These are phyloP conservation scores for Strigamia maritima DNA, from an alignment of 2,888 invertebrate species.

Conservation along the genomic window DNA sequence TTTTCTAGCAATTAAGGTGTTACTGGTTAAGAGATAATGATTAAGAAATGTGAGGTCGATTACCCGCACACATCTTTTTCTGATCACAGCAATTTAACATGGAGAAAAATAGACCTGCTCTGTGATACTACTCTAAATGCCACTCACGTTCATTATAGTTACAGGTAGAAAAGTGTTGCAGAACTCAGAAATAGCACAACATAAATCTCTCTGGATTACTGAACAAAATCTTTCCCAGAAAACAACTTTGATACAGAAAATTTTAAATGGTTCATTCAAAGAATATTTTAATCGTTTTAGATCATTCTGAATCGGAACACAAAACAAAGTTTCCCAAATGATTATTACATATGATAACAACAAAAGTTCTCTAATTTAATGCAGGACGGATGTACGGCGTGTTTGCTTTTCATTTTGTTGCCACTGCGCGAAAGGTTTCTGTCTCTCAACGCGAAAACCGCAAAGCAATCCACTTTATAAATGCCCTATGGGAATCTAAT, in stretches of 20 bases:
- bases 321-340: no score
- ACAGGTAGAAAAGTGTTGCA: not conserved
- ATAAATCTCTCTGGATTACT: not conserved
- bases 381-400: not conserved
- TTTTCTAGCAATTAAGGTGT: not conserved
- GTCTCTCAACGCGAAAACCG: not conserved
- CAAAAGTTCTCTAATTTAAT: not conserved
- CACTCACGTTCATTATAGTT: not conserved
- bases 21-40: not conserved
- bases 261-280: not conserved
- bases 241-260: not conserved
- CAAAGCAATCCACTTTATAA: slow-evolving; percentile 22
- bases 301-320: no score
- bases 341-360: not conserved
- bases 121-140: slow-evolving; percentile 9
- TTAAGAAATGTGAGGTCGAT: slow-evolving; percentile 1
- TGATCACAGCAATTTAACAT: not conserved
- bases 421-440: not conserved
- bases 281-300: not conserved
- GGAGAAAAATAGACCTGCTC: not conserved
- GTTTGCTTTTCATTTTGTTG: not conserved
- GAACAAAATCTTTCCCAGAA: not conserved
- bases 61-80: slow-evolving; percentile 1
- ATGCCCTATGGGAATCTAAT: slow-evolving; percentile 1
- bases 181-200: not conserved